phyloP scores from a whole-genome alignment of 1,140 invertebrate species.

The Drosophila erecta region DNA sequence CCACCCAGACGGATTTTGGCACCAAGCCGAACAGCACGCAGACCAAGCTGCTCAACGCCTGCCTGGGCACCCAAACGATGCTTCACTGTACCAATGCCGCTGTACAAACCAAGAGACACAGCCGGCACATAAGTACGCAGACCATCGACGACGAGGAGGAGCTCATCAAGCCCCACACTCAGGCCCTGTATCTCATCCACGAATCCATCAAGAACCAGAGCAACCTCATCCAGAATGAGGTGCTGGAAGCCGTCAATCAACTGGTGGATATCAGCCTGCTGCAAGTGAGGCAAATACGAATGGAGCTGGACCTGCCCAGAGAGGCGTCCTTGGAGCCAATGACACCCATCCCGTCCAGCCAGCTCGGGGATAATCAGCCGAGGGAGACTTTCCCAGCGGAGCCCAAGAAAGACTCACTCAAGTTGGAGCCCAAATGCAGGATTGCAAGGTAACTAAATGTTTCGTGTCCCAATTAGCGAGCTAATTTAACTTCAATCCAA shows the following conservation, averaged over 20 bases:
- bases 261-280: slow-evolving; percentile 10
- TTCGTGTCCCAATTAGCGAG: too few species aligned
- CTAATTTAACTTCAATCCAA: too few species aligned
- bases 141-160: slow-evolving; percentile 26
- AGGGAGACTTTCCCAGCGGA: background rate
- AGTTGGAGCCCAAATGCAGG: background rate
- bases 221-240: slow-evolving; percentile 10
- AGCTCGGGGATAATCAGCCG: background rate
- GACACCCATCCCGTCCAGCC: background rate
- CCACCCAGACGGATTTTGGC: slow-evolving; percentile 2
- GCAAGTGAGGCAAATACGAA: background rate
- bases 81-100: background rate
- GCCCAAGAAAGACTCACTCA: background rate
- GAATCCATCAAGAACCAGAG: slow-evolving; percentile 9
- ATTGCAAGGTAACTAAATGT: too few species aligned
- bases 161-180: background rate
- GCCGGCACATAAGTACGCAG: slow-evolving; percentile 2
- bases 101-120: background rate
- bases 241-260: slow-evolving; percentile 23
- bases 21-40: background rate
- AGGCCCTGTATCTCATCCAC: slow-evolving; percentile 22
- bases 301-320: slow-evolving; percentile 6
- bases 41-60: background rate
- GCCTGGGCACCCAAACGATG: background rate
- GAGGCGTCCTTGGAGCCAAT: slow-evolving; percentile 10